A percentile compares a stretch with the other conserved stretches of the same genome.
phyloP scores from a whole-genome alignment of 2,113 vertebrate species.

The Ictalurus punctatus region DNA sequence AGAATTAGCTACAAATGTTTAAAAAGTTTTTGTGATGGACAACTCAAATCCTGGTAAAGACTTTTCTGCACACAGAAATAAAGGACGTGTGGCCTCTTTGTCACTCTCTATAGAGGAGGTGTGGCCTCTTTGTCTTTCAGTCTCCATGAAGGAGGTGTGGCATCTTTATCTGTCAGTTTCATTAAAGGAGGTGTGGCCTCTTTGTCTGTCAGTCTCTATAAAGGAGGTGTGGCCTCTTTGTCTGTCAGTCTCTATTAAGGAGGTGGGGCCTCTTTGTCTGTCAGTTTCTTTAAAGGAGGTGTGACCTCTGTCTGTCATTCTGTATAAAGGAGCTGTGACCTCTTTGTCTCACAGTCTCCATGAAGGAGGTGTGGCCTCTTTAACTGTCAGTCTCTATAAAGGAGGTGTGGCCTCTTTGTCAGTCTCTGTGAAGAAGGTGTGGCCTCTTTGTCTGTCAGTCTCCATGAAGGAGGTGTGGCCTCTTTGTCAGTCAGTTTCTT shows the following conservation, averaged over 20 bases:
- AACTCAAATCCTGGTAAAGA: not conserved
- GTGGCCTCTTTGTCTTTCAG: not conserved
- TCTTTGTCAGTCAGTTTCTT: no score
- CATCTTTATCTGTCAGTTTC: not conserved
- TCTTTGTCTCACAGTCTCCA: no score
- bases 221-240: not conserved
- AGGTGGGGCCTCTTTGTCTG: no score
- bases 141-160: not conserved
- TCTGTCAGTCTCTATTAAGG: not conserved
- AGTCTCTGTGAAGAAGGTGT: not conserved
- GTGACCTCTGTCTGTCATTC: no score
- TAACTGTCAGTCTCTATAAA: not conserved
- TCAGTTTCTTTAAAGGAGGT: no score
- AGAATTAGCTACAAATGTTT: not conserved
- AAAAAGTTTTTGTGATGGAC: not conserved
- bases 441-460: not conserved
- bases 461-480: not conserved
- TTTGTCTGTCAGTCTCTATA: not conserved
- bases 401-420: not conserved
- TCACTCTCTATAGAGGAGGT: not conserved
- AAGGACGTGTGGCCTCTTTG: not conserved
- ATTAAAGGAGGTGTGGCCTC: not conserved
- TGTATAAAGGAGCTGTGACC: no score
- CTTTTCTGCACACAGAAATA: not conserved
- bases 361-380: no score